Conservation (phyloP, 2,888 invertebrate species). For the Campaea margaritaria region DNA sequence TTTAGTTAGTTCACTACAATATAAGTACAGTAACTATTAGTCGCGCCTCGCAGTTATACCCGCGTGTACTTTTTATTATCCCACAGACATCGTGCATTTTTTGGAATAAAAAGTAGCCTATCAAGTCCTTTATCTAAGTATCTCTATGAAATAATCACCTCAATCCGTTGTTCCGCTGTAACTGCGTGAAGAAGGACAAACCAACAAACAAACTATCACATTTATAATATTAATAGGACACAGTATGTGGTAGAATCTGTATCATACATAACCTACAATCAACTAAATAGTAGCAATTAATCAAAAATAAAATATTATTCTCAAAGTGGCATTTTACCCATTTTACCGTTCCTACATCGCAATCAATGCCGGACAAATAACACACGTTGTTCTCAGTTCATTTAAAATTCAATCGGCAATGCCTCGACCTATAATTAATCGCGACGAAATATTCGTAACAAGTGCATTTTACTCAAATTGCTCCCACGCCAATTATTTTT, state of each 20-base stretch:
- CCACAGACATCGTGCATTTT: too few species aligned
- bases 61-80: too few species aligned
- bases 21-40: too few species aligned
- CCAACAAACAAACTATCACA: too few species aligned
- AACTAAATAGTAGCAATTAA: conserved; percentile 23
- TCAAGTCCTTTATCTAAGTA: too few species aligned
- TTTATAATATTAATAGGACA: too few species aligned
- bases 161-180: too few species aligned
- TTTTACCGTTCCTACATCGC: conserved; percentile 28
- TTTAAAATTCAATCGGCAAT: conserved; percentile 52
- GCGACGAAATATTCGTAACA: conserved; percentile 52
- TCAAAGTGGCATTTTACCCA: conserved; percentile 27
- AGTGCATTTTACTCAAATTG: conserved; percentile 49
- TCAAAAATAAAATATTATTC: conserved; percentile 22
- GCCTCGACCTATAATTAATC: conserved; percentile 56
- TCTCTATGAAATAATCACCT: too few species aligned
- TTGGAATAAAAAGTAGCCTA: too few species aligned
- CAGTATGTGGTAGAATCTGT: not conserved
- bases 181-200: too few species aligned
- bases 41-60: too few species aligned
- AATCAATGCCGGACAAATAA: conserved; percentile 47
- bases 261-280: conserved; percentile 22
- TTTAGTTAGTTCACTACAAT: too few species aligned
- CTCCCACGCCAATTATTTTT: conserved; percentile 54
- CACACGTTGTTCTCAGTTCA: conserved; percentile 44